A percentile compares a stretch with the other conserved stretches of the same genome.
Evolutionary conservation across 2,113 vertebrate species (phyloP).

Genomic region (Entomyzon cyanotis): DNA sequence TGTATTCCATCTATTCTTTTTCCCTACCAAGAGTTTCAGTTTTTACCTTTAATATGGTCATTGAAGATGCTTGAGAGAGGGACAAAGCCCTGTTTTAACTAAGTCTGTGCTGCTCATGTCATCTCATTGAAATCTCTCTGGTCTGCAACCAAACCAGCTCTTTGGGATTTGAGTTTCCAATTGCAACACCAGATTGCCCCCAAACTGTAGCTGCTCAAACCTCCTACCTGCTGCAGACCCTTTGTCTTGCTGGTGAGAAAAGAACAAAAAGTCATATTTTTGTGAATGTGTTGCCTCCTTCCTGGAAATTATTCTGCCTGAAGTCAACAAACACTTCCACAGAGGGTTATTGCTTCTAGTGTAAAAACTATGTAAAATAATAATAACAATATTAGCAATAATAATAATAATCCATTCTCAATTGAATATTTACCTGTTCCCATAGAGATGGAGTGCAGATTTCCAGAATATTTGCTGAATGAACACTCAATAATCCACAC

Average conservation of each 20-base stretch:
- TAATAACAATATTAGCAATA: neutral
- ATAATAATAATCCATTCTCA: neutral
- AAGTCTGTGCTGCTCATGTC: neutral
- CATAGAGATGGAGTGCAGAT: neutral
- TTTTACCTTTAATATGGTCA: neutral
- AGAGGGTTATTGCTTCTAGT: neutral
- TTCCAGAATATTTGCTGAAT: neutral
- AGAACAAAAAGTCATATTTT: neutral
- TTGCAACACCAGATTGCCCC: neutral
- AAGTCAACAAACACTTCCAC: neutral
- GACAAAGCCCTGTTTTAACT: neutral
- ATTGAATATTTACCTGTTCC: neutral
- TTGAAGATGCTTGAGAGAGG: neutral
- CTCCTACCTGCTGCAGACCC: neutral
- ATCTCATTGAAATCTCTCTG: neutral
- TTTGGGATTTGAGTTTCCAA: neutral
- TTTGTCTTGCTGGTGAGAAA: neutral
- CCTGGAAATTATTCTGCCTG: neutral
- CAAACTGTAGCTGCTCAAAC: neutral
- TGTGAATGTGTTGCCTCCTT: neutral
- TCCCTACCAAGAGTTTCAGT: neutral
- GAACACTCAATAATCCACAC: neutral
- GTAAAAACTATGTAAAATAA: neutral
- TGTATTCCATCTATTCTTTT: neutral
- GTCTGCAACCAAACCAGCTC: neutral